Base-by-base conservation (phyloP, 1,140 invertebrate species). In the Drosophila punjabiensis region DNA sequence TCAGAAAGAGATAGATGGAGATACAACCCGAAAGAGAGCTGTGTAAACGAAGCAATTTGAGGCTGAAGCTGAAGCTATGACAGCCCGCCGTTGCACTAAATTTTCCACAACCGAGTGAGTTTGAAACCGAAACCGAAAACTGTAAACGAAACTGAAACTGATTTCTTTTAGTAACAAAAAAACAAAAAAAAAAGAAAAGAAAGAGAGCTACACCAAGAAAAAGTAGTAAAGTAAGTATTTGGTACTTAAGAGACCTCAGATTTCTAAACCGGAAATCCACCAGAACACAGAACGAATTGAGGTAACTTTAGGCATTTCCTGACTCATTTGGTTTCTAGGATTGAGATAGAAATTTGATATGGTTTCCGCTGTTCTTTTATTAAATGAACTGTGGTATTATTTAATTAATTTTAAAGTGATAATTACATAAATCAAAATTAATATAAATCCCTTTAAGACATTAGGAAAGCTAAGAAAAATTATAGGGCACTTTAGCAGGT, bases 21-120 rank as follows among this genome's bases (percentile, higher is more conserved):
- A 30, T 52, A 11, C 28, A n/a, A 7, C 4, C 16, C 28, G 28
- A 52, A 52, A 52, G 66, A 53, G 55, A 60, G 60, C 63, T 62
- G 52, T 55, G 69, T 85, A 89, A 87, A 82, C 69, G 82, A 67
- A 89, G 81, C 81, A 89, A 88, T 88, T 88, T 88, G 45, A 73
- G 76, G 77, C 67, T 80, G 47, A 63, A 88, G 68, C 64, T 53
- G 43, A 62, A 76, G 69, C 83, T 76, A 86, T 67, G 79, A 70
- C 73, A 85, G 79, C 75, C 28, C 50, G 55, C 64, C 66, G 63
- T 63, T 79, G 86, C 81, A 89, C 85, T 89, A 89, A 85, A 89
- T 89, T 89, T 89, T 89, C 86, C 81, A 85, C 86, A 77, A 89
- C 45, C 81, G 86, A 89, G 66, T 90, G 85, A 81, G 67, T 79